Conservation (phyloP, 2,797 vertebrate species). For the Melanotaenia trifasciata region DNA sequence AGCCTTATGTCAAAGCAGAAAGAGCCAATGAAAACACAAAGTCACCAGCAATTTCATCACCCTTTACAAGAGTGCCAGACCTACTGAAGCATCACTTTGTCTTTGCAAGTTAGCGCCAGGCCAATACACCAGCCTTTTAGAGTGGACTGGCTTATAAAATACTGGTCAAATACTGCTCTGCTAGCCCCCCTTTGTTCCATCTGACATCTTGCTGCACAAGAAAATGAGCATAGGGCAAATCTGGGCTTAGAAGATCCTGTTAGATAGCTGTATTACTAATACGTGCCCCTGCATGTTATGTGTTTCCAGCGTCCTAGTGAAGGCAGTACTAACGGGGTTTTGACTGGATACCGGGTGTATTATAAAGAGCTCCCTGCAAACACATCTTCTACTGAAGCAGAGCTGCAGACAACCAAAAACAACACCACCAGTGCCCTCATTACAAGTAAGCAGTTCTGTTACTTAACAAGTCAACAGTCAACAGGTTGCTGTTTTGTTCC, state of each 20-base stretch:
- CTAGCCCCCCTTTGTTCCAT: slow-evolving; percentile 39
- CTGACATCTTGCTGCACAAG: slow-evolving; percentile 39
- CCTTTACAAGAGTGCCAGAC: slow-evolving; percentile 60
- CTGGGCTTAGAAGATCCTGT: slow-evolving; percentile 11
- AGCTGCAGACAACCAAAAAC: slow-evolving; percentile 76
- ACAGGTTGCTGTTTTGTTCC: too few relatives aligned
- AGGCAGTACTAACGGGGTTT: slow-evolving; percentile 89
- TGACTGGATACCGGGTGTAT: slow-evolving; percentile 93
- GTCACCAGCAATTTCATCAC: slow-evolving; percentile 70
- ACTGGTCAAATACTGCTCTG: slow-evolving; percentile 44
- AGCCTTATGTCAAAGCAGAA: slow-evolving; percentile 61
- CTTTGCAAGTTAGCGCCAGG: slow-evolving; percentile 50
- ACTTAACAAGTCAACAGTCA: background rate
- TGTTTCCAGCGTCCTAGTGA: slow-evolving; percentile 87
- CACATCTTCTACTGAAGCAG: slow-evolving; percentile 50
- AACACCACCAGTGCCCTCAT: slow-evolving; percentile 83
- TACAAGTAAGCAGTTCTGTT: slow-evolving; percentile 78
- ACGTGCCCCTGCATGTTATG: slow-evolving; percentile 11
- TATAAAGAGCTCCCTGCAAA: slow-evolving; percentile 88
- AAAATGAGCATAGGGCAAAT: slow-evolving; percentile 28
- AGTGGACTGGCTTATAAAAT: slow-evolving; percentile 61
- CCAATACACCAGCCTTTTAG: slow-evolving; percentile 54
- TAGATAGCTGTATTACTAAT: slow-evolving; percentile 4
- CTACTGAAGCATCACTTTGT: slow-evolving; percentile 64
- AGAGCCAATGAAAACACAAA: slow-evolving; percentile 69